Evolutionary conservation across 1,140 invertebrate species (phyloP).

Genomic region (Cepaea nemoralis): DNA sequence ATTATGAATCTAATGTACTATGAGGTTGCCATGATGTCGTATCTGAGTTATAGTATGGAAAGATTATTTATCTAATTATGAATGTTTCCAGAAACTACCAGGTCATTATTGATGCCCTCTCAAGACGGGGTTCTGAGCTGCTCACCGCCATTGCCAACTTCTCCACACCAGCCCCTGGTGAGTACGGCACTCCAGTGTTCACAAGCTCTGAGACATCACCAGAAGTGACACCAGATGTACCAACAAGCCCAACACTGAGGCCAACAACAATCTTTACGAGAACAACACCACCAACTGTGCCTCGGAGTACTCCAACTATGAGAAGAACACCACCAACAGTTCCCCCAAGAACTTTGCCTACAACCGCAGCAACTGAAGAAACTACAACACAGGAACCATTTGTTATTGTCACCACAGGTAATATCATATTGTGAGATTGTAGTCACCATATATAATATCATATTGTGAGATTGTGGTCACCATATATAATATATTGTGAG

Average conservation of each 20-base stretch:
- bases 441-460: too few species aligned
- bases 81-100: background rate
- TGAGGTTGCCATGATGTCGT: too few species aligned
- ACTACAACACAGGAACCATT: background rate
- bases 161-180: background rate
- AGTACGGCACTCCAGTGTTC: background rate
- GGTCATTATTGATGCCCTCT: background rate
- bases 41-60: too few species aligned
- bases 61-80: too few species aligned
- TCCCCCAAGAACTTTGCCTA: background rate
- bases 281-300: background rate
- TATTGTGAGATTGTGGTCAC: too few species aligned
- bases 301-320: background rate
- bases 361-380: background rate
- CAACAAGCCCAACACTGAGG: background rate
- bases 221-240: background rate
- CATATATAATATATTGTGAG: too few species aligned
- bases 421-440: too few species aligned
- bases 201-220: background rate
- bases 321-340: background rate
- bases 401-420: background rate
- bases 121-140: background rate
- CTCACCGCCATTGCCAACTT: background rate
- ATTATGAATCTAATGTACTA: too few species aligned
- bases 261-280: background rate